Evolutionary conservation across 2,797 vertebrate species (phyloP).

Genomic region (Urosaurus nigricauda): DNA sequence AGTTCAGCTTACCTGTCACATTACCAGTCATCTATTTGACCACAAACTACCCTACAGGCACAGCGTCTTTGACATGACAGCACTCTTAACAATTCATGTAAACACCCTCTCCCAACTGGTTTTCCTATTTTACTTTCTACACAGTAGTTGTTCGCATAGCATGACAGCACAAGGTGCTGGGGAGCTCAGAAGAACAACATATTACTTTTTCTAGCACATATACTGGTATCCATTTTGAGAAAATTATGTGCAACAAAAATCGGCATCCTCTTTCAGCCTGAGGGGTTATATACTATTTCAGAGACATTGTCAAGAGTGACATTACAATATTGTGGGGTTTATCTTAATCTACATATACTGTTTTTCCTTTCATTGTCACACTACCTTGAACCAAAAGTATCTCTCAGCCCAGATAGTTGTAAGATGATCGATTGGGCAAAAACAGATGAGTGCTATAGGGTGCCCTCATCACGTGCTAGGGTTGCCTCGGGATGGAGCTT

Average conservation of each 20-base stretch:
- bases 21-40: constrained; percentile 27
- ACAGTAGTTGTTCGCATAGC: neutral
- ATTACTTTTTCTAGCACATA: neutral
- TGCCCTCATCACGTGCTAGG: too few species aligned
- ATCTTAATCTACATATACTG: neutral
- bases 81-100: constrained; percentile 14
- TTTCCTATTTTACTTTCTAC: constrained; percentile 37
- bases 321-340: too few species aligned
- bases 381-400: neutral
- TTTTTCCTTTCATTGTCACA: neutral
- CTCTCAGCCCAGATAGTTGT: neutral
- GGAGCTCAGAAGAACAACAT: constrained; percentile 10
- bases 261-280: too few species aligned
- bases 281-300: too few species aligned
- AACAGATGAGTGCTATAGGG: too few species aligned
- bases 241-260: neutral
- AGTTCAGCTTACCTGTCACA: constrained; percentile 15
- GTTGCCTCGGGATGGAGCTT: too few species aligned
- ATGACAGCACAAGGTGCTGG: neutral
- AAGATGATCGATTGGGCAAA: neutral
- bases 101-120: constrained; percentile 49
- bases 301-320: too few species aligned
- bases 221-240: neutral
- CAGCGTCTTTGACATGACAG: constrained; percentile 42
- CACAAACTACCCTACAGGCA: constrained; percentile 39